Evolutionary conservation across 2,113 vertebrate genomes (phyloP), one percentile per base, ranked within the genome.

Genomic region (Callaeas wilsoni): DNA sequence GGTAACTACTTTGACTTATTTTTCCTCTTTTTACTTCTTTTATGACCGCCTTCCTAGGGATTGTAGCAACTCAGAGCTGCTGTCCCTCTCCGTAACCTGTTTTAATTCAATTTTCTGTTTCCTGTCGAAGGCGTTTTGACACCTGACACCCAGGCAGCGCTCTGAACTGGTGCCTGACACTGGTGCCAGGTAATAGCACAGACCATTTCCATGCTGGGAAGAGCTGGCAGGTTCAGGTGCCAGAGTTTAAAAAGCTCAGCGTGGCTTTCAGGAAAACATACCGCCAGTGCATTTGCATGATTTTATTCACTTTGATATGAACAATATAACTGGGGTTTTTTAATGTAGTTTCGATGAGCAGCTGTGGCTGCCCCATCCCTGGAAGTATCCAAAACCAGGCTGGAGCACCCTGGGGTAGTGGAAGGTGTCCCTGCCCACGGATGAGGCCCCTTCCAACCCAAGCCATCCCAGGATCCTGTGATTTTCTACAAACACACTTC

Each of bases 1-100:
- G 99, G 99, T 99, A 97, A 96, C 59, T 60, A 4, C 12, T 27
- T 10, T 13, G 16, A 6, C 25, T 80, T 53, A 7, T 22, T 62
- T 68, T 33, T 8, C 18, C 6, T 52, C 39, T 37, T 25, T 29
- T 12, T 7, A 0, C 6, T 6, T 15, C 10, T 44, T 23, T 17
- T 5, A 1, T 3, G 5, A 2, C 16, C 23, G 0, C 27, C 7
- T 39, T 14, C 44, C 86, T 1, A 0, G 0, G 1, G 2, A 22
- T 10, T 20, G 1, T 7, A 6, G 52, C 76, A 8, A 6, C 3
- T 3, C 22, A 5, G 12, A 20, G 44, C 37, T 5, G 53, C 37
- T 39, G 13, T 6, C 19, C 4, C 22, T 21, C 52, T 7, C 52
- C 8, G 0, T 0, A 4, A 14, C 1, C 16, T 4, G 46, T 6